Conservation (phyloP, 2,797 vertebrate species). For the Ataeniobius toweri region DNA sequence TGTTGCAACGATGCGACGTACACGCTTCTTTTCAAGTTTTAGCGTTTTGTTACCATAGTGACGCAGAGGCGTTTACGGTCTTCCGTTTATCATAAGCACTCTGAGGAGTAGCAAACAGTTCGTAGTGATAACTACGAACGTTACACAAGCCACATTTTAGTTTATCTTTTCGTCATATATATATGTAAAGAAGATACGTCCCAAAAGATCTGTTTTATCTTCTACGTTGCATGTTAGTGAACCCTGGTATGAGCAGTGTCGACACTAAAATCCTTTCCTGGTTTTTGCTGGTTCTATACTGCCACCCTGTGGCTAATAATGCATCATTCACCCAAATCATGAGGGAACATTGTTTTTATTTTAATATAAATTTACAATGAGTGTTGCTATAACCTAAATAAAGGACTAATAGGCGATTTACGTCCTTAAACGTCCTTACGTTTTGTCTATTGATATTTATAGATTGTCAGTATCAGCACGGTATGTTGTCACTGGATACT, state of each 20-base stretch:
- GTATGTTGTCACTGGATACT: neutral
- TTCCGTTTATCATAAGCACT: neutral
- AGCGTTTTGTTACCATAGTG: constrained; percentile 46
- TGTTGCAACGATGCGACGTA: neutral
- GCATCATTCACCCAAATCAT: neutral
- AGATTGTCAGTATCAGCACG: neutral
- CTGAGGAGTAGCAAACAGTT: neutral
- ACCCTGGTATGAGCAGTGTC: neutral
- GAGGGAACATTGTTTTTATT: neutral
- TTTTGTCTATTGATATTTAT: neutral
- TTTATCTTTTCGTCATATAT: neutral
- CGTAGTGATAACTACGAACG: neutral
- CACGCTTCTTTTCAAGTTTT: neutral
- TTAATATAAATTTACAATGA: neutral
- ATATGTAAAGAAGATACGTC: neutral
- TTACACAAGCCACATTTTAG: neutral
- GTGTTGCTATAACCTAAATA: no score
- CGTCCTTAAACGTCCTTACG: no score
- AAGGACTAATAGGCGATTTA: neutral
- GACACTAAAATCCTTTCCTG: neutral
- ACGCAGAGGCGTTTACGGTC: constrained; percentile 30
- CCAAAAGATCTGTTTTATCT: neutral
- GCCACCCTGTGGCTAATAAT: constrained; percentile 63
- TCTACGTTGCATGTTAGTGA: neutral
- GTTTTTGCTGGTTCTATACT: constrained; percentile 49